Percentiles rank a stretch among this genome's conserved stretches.
Conservation (phyloP, 2,113 vertebrate species). For the Paradisaea rubra region DNA sequence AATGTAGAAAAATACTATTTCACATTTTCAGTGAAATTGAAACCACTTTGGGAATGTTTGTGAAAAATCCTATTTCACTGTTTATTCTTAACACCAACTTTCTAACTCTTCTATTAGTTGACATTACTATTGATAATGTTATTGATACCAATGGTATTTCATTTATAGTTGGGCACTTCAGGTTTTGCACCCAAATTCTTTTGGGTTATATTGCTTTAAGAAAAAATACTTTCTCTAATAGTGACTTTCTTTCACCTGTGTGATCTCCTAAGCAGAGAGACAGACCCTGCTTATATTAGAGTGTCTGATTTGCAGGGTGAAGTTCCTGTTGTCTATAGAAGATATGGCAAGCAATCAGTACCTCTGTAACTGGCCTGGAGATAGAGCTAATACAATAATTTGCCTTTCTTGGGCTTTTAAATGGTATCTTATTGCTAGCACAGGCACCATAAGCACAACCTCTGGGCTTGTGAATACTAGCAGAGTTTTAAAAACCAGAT, state of each 20-base stretch:
- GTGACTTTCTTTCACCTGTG: neutral
- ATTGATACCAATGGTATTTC: neutral
- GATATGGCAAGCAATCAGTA: neutral
- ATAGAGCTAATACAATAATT: slow-evolving; percentile 4
- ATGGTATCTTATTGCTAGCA: neutral
- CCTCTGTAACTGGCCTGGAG: neutral
- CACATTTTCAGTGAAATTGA: neutral
- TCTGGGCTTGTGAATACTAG: neutral
- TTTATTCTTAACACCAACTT: neutral
- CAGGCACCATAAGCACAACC: neutral
- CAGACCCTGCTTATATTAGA: neutral
- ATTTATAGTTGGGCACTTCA: neutral
- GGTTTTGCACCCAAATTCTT: neutral
- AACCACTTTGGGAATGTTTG: neutral
- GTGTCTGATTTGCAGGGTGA: neutral
- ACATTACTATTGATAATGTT: neutral
- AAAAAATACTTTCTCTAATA: neutral
- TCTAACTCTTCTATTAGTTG: neutral
- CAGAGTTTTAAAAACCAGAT: neutral
- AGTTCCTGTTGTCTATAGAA: neutral
- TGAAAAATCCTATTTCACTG: neutral
- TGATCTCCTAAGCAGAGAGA: neutral
- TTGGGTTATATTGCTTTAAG: neutral
- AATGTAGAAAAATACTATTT: neutral
- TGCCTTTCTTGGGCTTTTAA: slow-evolving; percentile 12